phyloP scores from a whole-genome alignment of 2,113 vertebrate species.

The Cnemophilus loriae region DNA sequence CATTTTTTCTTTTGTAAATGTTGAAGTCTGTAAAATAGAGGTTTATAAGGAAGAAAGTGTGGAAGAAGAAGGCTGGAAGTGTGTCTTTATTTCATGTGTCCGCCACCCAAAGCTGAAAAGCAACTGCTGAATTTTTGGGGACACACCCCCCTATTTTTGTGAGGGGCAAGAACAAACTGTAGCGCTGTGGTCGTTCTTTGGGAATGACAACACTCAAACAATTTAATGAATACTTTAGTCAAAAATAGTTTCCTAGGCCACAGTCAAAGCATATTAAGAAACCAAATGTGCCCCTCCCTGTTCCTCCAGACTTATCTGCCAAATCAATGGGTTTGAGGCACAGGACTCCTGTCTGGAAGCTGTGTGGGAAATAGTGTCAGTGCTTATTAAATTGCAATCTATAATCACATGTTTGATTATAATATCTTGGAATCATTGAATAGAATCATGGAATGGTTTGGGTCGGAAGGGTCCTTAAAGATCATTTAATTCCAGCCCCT shows the following conservation, averaged over 20 bases:
- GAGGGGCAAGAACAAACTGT: not conserved
- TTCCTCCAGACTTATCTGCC: not conserved
- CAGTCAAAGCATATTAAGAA: not conserved
- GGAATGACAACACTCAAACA: not conserved
- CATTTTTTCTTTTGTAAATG: not conserved
- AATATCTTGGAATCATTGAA: not conserved
- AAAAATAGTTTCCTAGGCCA: not conserved
- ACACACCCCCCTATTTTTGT: not conserved
- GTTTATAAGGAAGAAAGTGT: not conserved
- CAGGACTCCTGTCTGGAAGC: not conserved
- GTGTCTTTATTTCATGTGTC: not conserved
- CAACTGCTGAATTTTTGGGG: not conserved
- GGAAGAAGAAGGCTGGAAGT: not conserved
- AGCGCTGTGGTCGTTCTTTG: not conserved
- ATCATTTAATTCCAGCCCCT: accelerated
- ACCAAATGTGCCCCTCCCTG: not conserved
- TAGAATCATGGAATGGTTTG: not conserved
- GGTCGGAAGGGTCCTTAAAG: not conserved
- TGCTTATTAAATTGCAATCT: not conserved
- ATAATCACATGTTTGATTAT: not conserved
- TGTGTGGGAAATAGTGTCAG: not conserved
- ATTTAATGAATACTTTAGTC: not conserved
- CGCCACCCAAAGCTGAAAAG: not conserved
- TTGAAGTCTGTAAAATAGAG: not conserved
- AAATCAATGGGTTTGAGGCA: not conserved